Evolutionary conservation across 2,113 vertebrate genomes (phyloP).

Genomic region (Isurus oxyrinchus): DNA sequence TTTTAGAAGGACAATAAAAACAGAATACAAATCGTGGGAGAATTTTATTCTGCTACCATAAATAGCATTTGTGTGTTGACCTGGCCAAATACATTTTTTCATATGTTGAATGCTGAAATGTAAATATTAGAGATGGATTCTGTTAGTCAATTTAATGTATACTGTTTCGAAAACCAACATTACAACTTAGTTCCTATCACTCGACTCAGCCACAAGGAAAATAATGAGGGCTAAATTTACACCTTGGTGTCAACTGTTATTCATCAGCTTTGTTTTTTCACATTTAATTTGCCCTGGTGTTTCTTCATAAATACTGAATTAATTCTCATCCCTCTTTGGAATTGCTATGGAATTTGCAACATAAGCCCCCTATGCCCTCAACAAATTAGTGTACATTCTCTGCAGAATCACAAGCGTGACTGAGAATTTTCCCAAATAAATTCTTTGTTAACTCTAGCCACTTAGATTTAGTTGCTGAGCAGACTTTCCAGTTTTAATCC

Average conservation of each 20-base stretch:
- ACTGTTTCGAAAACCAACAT: background rate
- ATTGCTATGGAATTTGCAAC: background rate
- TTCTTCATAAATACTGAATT: background rate
- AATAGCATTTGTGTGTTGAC: background rate
- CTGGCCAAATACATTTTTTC: background rate
- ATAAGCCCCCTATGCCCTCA: too few species aligned
- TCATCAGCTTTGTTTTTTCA: background rate
- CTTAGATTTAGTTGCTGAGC: background rate
- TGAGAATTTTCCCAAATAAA: background rate
- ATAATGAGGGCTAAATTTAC: background rate
- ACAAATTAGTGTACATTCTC: slow-evolving; percentile 9
- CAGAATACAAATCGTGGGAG: background rate
- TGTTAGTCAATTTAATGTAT: background rate
- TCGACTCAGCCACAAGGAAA: background rate
- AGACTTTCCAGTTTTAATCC: background rate
- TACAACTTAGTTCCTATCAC: background rate
- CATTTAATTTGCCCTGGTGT: background rate
- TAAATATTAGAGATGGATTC: background rate
- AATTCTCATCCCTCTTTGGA: slow-evolving; percentile 21
- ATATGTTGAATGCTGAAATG: background rate
- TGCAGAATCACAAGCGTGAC: background rate
- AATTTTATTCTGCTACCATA: background rate
- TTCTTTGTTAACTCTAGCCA: background rate
- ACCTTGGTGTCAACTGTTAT: background rate
- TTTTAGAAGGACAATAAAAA: background rate